Base-by-base conservation (phyloP, 2,888 invertebrate genomes). In the Fragum sueziense region DNA sequence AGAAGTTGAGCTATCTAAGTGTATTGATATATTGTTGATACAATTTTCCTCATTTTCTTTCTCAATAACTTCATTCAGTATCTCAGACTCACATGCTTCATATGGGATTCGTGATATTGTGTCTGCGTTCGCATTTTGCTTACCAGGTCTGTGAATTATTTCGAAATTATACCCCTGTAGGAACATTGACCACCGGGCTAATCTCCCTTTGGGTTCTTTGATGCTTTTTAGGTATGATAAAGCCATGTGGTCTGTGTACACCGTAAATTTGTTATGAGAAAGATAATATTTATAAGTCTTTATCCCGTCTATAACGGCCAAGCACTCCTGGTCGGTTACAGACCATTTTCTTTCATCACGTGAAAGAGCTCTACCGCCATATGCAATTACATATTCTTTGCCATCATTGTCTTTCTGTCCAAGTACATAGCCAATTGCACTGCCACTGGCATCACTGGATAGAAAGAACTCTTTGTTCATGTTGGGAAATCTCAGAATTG, bases 401-500 rank as follows among this genome's bases (percentile, higher is more conserved):
- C 75, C 83, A 20, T 77, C 31, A 11, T 71, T 54, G 34, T 76
- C 81, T 37, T 62, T 65, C 71, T 88, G 87, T 29, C 80, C 81
- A 11, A 87, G 54, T 20, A 86, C 65, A 69, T 79, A 84, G 7
- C 86, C 85, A 14, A 88, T 52, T 0, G 84, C 84, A 11, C 70
- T 57, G 22, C 77, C 82, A 25, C 76, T 74, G 33, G 86, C 77
- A 74, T 80, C 81, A 52, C 73, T 75, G 25, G 84, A 77, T 14
- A 84, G 57, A 57, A 82, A 41, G 29, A 85, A 85, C 47, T 80
- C 69, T 57, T 72, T 57, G 25, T 77, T 67, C 73, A 85, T 79
- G 61, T 88, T 71, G n/a, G 87, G 88, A 31, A 77, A 84, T 2
- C 31, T 54, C 4, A 88, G 69, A 11, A 88, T 73, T 31, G 87